Evolutionary conservation across 2,888 invertebrate species (phyloP), one percentile per base, ranked within the genome.

Genomic region (Megastigmus dorsalis): DNA sequence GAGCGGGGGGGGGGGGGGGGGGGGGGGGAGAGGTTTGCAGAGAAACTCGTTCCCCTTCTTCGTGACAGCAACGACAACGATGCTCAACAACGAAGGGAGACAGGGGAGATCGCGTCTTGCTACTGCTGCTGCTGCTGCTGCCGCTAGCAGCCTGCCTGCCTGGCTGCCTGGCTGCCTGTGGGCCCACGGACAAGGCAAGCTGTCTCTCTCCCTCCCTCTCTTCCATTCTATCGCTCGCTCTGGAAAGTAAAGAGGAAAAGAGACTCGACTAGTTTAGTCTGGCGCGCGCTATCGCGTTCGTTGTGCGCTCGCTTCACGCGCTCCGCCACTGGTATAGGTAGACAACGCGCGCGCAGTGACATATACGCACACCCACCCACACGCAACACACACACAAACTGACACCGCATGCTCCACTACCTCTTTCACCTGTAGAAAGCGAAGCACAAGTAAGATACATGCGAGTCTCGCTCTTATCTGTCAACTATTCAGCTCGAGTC

Each of bases 211-310:
- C 45, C 36, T 41, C 10, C 45, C 33, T 26, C 43, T 36, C 43
- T 41, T 4, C n/a, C 41, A 20, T 10, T 13, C 36, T 18, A 18
- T 23, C 20, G 41, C 30, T 18, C 55, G 48, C 26, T 15, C 36
- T 33, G 48, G 30, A 41, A 66, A 66, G 54, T 15, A 41, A 43
- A 18, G 50, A 60, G 59, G 45, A 50, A 59, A 45, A 67, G 68
- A 68, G 50, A 20, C 60, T 59, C 45, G 50, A 60, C 43, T 13
- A 33, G 63, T 71, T 65, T 65, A 65, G 71, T 65, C 65, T 65
- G 57, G 50, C 57, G 63, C 71, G 57, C 50, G 70, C 70, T 71
- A 63, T 63, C 55, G 55, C 33, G 33, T 63, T 48, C 41, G 55
- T 38, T 54, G 63, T 26, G 54, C 55, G 70, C 63, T 48, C 18